Percentiles rank a stretch among this genome's conserved stretches.
These are phyloP conservation scores for Drosophila ironensis DNA, from an alignment of 1,140 invertebrate species.

Conservation along the genomic window DNA sequence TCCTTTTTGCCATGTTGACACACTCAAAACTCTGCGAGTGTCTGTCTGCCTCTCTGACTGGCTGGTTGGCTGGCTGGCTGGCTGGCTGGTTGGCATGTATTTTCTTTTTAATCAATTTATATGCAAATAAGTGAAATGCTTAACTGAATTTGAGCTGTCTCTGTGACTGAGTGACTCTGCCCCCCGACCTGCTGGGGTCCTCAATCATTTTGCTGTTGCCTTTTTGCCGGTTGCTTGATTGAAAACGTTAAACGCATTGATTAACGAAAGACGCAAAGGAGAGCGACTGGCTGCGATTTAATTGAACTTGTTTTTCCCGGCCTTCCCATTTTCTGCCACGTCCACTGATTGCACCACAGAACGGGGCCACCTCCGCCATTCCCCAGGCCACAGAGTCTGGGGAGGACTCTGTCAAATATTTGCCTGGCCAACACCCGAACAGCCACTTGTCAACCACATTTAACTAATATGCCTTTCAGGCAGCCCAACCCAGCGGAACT, in stretches of 20 bases:
- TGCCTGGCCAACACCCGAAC: slow-evolving; percentile 44
- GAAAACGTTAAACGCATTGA: slow-evolving; percentile 78
- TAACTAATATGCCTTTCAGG: slow-evolving; percentile 56
- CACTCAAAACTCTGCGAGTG: slow-evolving; percentile 58
- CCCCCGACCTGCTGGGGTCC: not conserved
- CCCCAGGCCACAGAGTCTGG: not conserved
- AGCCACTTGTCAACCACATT: slow-evolving; percentile 50
- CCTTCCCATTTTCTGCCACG: slow-evolving; percentile 54
- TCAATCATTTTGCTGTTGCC: slow-evolving; percentile 31
- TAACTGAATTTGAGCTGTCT: slow-evolving; percentile 76
- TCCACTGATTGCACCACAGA: slow-evolving; percentile 60
- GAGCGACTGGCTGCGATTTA: slow-evolving; percentile 55
- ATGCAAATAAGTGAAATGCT: slow-evolving; percentile 80
- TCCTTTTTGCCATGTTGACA: slow-evolving; percentile 65
- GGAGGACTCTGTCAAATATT: slow-evolving; percentile 55
- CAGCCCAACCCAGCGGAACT: slow-evolving; percentile 10
- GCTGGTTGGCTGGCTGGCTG: slow-evolving; percentile 33
- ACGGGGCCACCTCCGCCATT: not conserved
- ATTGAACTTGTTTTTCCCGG: slow-evolving; percentile 70
- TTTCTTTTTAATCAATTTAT: slow-evolving; percentile 81
- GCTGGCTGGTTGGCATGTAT: slow-evolving; percentile 55
- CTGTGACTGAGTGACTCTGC: slow-evolving; percentile 21
- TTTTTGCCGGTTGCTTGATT: slow-evolving; percentile 70
- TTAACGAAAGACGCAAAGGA: slow-evolving; percentile 46
- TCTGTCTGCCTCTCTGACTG: slow-evolving; percentile 31